Conservation (phyloP, 2,888 invertebrate genomes). For the Spicauda simplicius region DNA sequence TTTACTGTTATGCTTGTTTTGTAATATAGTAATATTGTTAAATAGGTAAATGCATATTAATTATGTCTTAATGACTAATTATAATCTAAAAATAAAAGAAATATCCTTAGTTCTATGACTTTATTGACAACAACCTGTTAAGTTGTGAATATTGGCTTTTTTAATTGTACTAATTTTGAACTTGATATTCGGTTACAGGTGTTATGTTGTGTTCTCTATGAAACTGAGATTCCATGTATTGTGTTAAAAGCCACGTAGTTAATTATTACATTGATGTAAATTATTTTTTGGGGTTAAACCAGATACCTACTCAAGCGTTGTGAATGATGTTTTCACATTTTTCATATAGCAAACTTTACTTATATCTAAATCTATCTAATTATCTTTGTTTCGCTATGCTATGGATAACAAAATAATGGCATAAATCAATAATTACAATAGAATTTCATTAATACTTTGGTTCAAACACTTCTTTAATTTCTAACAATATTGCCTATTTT, state of each 20-base stretch:
- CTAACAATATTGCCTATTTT: constrained; percentile 41
- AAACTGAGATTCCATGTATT: constrained; percentile 27
- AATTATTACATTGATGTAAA: no score
- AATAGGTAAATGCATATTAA: no score
- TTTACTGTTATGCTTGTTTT: no score
- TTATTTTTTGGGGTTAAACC: no score
- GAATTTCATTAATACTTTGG: background rate
- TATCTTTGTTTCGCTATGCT: no score
- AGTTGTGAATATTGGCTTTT: background rate
- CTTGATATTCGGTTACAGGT: background rate
- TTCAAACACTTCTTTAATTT: background rate
- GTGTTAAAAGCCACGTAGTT: background rate
- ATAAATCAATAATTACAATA: background rate
- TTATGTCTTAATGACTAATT: no score
- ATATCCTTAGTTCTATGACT: no score
- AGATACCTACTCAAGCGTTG: no score
- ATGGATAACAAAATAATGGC: no score
- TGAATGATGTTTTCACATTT: background rate
- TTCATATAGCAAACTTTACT: background rate
- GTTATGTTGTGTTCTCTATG: background rate
- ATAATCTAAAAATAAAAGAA: no score
- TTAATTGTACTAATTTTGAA: background rate
- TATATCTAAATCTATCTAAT: background rate
- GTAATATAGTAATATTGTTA: no score
- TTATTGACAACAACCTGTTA: no score